A percentile compares a stretch with the other conserved stretches of the same genome.
Conservation (phyloP, 2,797 vertebrate species). For the Dendrocincla fuliginosa region DNA sequence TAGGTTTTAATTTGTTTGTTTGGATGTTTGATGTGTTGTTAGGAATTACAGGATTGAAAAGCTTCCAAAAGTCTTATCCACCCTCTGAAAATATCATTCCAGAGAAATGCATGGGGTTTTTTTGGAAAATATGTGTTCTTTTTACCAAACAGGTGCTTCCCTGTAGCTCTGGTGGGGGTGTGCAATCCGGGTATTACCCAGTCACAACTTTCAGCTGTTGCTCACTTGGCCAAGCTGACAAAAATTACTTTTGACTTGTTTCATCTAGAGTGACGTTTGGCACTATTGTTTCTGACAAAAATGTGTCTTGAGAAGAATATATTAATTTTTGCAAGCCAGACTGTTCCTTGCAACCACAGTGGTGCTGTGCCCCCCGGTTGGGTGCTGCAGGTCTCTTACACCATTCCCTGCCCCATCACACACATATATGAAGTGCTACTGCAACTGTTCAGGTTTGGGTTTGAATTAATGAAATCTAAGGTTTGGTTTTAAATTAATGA, state of each 20-base stretch:
- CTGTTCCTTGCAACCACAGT: background rate
- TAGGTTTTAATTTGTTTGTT: slow-evolving; percentile 65
- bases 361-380: background rate
- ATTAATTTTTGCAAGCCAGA: background rate
- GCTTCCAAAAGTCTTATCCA: background rate
- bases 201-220: background rate
- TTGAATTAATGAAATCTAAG: background rate
- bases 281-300: background rate
- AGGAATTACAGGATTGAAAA: slow-evolving; percentile 38
- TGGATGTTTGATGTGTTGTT: slow-evolving; percentile 38
- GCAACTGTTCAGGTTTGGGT: background rate
- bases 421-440: background rate
- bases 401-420: background rate
- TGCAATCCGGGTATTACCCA: background rate
- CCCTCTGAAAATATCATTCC: background rate
- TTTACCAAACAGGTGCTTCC: background rate
- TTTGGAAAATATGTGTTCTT: background rate
- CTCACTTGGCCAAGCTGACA: background rate
- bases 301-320: background rate
- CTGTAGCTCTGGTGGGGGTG: background rate
- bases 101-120: background rate
- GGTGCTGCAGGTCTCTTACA: background rate
- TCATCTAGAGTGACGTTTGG: background rate
- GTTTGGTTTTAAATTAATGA: background rate
- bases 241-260: background rate